phyloP scores from a whole-genome alignment of 1,140 invertebrate species.

The Dermatophagoides farinae region DNA sequence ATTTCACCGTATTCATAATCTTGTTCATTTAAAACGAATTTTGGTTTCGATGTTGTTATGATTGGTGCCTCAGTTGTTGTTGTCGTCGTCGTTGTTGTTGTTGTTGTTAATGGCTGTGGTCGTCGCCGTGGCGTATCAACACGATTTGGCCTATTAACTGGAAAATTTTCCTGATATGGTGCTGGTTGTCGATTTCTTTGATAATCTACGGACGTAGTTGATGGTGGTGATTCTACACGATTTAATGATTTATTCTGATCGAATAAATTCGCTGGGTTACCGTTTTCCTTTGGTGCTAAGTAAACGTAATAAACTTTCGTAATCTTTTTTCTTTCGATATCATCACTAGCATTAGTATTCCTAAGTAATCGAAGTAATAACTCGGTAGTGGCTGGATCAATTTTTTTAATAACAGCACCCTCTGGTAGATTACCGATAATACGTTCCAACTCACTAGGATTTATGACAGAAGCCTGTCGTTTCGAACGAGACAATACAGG shows the following conservation, averaged over 20 bases:
- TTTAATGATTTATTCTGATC: neutral
- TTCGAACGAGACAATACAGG: neutral
- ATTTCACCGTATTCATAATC: constrained; percentile 9
- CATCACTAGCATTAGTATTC: neutral
- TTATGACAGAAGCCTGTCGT: neutral
- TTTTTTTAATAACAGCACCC: neutral
- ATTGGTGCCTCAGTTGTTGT: neutral
- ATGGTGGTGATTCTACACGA: neutral
- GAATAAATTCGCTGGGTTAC: neutral
- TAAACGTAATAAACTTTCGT: constrained; percentile 3
- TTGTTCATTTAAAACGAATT: neutral
- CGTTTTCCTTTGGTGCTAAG: neutral
- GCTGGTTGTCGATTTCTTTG: neutral
- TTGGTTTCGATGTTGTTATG: neutral
- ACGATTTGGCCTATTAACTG: too few relatives aligned
- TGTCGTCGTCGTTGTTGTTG: constrained; percentile 5
- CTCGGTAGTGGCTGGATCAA: constrained; percentile 1
- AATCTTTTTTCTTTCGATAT: neutral
- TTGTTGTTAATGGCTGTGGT: neutral
- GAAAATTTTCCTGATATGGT: too few relatives aligned
- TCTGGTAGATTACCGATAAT: neutral
- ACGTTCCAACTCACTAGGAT: neutral
- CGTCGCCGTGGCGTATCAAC: neutral
- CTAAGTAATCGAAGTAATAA: neutral
- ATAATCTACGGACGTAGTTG: neutral